A percentile compares a stretch with the other conserved stretches of the same genome.
Evolutionary conservation across 1,140 invertebrate genomes (phyloP).

Genomic region (Achatina immaculata): DNA sequence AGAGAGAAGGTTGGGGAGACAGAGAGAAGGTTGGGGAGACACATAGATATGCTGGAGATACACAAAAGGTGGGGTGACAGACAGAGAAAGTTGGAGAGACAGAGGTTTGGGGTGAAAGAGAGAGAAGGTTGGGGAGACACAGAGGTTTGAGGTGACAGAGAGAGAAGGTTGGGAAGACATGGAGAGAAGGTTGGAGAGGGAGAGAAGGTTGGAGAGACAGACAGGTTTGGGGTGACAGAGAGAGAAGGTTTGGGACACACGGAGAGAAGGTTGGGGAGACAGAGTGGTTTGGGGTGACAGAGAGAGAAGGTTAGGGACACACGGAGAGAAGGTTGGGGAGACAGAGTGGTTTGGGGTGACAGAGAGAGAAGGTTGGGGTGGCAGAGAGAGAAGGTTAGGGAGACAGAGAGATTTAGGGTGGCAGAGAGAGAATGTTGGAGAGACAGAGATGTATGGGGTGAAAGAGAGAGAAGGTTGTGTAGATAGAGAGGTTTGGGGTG

Average conservation of each 20-base stretch:
- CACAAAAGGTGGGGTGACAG: no score
- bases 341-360: no score
- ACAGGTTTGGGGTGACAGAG: conserved; percentile 2
- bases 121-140: not conserved
- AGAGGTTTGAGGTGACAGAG: not conserved
- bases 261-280: not conserved
- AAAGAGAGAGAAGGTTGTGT: not conserved
- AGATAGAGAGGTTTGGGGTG: no score
- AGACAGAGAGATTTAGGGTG: not conserved
- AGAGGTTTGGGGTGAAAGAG: conserved; percentile 13
- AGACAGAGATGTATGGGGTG: not conserved
- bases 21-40: conserved; percentile 1
- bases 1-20: not conserved
- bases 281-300: no score
- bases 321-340: no score
- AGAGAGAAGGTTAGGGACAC: not conserved
- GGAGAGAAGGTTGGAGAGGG: no score
- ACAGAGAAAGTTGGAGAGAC: no score
- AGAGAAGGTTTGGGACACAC: no score
- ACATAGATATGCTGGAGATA: no score
- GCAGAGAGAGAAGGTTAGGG: no score
- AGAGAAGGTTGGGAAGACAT: not conserved
- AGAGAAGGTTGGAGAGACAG: not conserved
- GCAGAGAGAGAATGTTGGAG: conserved; percentile 13
- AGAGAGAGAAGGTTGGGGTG: no score